phyloP scores from a whole-genome alignment of 2,888 invertebrate species.

The Drosophila ustulata region DNA sequence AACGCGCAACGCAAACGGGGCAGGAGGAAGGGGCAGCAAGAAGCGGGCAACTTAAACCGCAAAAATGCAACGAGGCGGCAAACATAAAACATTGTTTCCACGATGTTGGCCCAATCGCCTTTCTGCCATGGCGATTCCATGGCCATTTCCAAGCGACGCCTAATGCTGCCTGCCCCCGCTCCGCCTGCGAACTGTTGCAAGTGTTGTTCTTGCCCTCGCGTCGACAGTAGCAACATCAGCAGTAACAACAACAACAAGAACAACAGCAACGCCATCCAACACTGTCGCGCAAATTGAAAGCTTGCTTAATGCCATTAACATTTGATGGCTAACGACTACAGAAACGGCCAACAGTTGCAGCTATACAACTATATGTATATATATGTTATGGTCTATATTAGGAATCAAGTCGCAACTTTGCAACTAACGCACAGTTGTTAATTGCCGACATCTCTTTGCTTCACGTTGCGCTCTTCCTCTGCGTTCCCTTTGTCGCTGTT shows the following conservation, averaged over 20 bases:
- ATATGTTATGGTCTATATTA: slow-evolving; percentile 36
- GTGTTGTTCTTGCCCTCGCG: slow-evolving; percentile 33
- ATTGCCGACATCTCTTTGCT: slow-evolving; percentile 24
- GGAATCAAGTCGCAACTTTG: slow-evolving; percentile 17
- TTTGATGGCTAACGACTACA: slow-evolving; percentile 72
- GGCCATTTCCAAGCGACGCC: slow-evolving; percentile 35
- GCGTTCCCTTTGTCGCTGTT: not conserved
- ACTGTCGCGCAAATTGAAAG: slow-evolving; percentile 62
- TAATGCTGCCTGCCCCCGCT: not conserved
- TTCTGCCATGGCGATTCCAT: slow-evolving; percentile 23
- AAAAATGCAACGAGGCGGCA: slow-evolving; percentile 49
- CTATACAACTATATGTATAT: slow-evolving; percentile 7
- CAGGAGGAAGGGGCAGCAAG: not conserved
- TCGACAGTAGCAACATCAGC: slow-evolving; percentile 9
- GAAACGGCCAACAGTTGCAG: slow-evolving; percentile 9
- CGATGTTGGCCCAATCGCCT: slow-evolving; percentile 42
- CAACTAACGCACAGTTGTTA: slow-evolving; percentile 44
- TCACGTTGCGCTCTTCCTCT: not conserved
- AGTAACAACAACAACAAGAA: slow-evolving; percentile 13
- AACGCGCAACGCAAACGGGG: not conserved
- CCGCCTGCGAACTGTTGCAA: slow-evolving; percentile 51
- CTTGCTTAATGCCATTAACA: slow-evolving; percentile 79
- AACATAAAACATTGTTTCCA: slow-evolving; percentile 51
- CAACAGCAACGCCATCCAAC: slow-evolving; percentile 53
- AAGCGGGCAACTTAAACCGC: slow-evolving; percentile 34